Base-by-base conservation (phyloP, 2,113 vertebrate species). In the Phodopus roborovskii region DNA sequence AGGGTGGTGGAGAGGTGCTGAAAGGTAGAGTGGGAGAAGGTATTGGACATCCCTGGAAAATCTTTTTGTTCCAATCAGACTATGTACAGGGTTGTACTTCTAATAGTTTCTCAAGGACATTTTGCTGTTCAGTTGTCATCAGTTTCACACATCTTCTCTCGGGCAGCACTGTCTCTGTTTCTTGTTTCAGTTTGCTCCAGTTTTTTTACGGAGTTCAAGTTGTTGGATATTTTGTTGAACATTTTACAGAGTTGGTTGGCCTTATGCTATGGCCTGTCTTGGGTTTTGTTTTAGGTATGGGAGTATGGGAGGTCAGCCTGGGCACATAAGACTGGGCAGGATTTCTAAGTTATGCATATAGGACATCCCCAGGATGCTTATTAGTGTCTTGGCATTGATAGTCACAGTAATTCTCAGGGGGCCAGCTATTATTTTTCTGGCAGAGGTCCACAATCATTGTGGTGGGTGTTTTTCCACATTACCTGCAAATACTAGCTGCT, bases 381-480 rank as follows among this genome's bases (percentile, higher is more conserved):
- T 94, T 96, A 94, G 64, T 88, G 62, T 83, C 77, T 94, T 95
- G 87, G 95, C 87, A 62, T 60, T 94, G 81, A 93, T 95, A 81
- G 86, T 90, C 82, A 90, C 58, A 83, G 82, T 70, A 85, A 90
- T 96, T 93, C 96, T 97, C 95, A 81, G 78, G 94, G 93, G 94
- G 45, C 56, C 77, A 75, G 71, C 85, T 28, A 39, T 83, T 85
- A 70, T 70, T 98, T 94, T 94, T 73, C 48, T 96, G 94, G 94
- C 92, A 97, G 90, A 94, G 50, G 58, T 77, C 66, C 95, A 92
- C 39, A 94, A 77, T 68, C n/a, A 28, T 74, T n/a, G 85, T 92
- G 84, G 66, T 53, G 53, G 77, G 39, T 82, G 81, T 66, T 73
- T 89, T 94, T 94, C 66, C 82, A 56, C 6, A 13, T 92, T 96